A percentile compares a stretch with the other conserved stretches of the same genome.
These are phyloP conservation scores for Sebastes diaconus DNA, from an alignment of 2,797 vertebrate genomes.

Conservation along the genomic window DNA sequence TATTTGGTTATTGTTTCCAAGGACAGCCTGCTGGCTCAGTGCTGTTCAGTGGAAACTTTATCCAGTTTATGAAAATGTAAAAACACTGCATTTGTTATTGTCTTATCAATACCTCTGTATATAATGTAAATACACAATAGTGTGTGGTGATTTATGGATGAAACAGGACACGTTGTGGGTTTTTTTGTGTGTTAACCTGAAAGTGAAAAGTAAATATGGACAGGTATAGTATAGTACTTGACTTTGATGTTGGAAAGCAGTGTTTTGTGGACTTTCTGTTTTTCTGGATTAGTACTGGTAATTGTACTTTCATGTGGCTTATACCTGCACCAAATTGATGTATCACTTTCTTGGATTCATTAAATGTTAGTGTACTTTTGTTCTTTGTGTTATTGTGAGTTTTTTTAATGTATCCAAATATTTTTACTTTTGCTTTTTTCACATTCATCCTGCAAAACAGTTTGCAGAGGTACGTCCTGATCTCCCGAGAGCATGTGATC, in stretches of 20 bases:
- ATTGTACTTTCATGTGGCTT: conserved; percentile 10
- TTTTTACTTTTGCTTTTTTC: not conserved
- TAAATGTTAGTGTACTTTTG: conserved; percentile 30
- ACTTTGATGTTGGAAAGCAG: not conserved
- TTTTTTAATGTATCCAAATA: not conserved
- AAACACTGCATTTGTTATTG: not conserved
- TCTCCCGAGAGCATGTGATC: conserved; percentile 26
- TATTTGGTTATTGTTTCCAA: conserved; percentile 18
- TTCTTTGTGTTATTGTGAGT: not conserved
- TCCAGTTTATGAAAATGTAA: not conserved
- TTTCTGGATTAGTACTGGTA: not conserved
- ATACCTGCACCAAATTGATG: conserved; percentile 32
- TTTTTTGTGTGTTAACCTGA: not conserved
- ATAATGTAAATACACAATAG: conserved; percentile 26
- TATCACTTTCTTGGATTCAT: conserved; percentile 30
- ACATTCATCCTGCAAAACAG: not conserved
- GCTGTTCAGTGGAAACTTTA: conserved; percentile 31
- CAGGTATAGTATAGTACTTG: not conserved
- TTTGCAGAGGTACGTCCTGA: conserved; percentile 11
- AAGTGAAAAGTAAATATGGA: conserved; percentile 1
- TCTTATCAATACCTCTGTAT: conserved; percentile 19
- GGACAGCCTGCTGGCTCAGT: conserved; percentile 63
- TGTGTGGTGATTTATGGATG: conserved; percentile 3
- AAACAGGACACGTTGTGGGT: not conserved
- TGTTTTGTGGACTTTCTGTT: conserved; percentile 3